Evolutionary conservation across 2,797 vertebrate genomes (phyloP), one percentile per base, ranked within the genome.

Genomic region (Lagodon rhomboides): DNA sequence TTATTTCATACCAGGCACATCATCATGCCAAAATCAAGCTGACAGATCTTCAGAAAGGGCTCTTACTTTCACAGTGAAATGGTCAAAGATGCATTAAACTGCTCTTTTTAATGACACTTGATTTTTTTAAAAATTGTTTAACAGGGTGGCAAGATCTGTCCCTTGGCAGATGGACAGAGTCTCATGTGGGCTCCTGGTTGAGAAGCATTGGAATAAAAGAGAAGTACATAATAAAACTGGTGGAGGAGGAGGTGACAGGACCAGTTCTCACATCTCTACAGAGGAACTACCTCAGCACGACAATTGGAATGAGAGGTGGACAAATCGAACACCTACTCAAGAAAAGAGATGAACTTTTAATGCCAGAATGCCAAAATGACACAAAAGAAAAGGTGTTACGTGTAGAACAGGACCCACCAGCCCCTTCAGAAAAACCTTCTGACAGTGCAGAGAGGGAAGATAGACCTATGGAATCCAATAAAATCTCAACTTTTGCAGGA

Each of bases 181-280:
- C 69, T 30, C 73, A 95, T 0, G 94, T 96, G 56, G 84, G 72
- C 16, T 73, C 70, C 0, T 95, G 95, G 95, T 82, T 96, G 18
- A 82, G 79, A 59, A 81, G 70, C 22, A 93, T 70, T 17, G 92
- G 92, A 64, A 89, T 95, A 78, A 95, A 96, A 79, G 78, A 90
- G n/a, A 64, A 80, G 0, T 62, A 95, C 4, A 67, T 71, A 68
- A n/a, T 71, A 49, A 93, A 89, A 80, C 77, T 96, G 0, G 0
- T 62, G 0, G 81, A 68, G 1, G 89, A 75, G 41, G 93, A 95
- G 89, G 94, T 95, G 72, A 94, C 94, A 0, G 90, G 90, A 63
- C 82, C 83, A 66, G 5, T 64, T 16, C 83, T 95, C 20, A 70
- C 59, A 27, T 68, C 25, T 74, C 13, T 96, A 70, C 12, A 91